Base-by-base conservation (phyloP, 2,797 vertebrate genomes). In the Odontamblyopus rebecca region DNA sequence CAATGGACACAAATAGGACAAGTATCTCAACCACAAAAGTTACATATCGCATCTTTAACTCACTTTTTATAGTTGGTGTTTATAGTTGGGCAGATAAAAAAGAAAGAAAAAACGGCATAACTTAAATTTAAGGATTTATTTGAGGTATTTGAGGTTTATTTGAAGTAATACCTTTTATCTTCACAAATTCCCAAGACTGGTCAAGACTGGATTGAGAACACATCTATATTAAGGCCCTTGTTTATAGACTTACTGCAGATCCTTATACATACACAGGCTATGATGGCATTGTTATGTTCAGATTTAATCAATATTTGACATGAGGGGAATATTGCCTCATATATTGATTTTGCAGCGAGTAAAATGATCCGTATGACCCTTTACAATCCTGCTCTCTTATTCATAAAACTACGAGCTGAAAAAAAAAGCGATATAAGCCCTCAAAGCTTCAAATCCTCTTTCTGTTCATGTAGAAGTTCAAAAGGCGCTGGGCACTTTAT, bases 371-470 rank as follows among this genome's bases (percentile, higher is more conserved):
- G 61, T 35, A 7, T 29, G 53, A 72, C 75, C 69, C 56, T 74
- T 69, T 29, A 26, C 16, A 69, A 64, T 75, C 60, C n/a, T 64
- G 62, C 75, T 82, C 78, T 13, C 8, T 82, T 61, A 71, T 71
- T 77, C 61, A 67, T 65, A 60, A 65, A 62, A 69, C 48, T 19
- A 53, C 77, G 64, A 82, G 75, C 69, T 57, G 69, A 65, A 69
- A 69, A 76, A 75, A 70, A 70, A 75, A 75, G 38, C 66, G 67
- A 63, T 69, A 69, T 74, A 67, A 72, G 69, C 71, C 62, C 11
- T 26, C 62, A 72, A 77, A 82, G 70, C 68, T 38, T 11, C 59
- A 76, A 85, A 87, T 84, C 86, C 74, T 27, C 27, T 75, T 76
- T 69, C 62, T 80, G 57, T 27, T 0, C 67, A 56, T 68, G 77